Base-by-base conservation (phyloP, 2,888 invertebrate species). In the Eueremaeus valkanovi region DNA sequence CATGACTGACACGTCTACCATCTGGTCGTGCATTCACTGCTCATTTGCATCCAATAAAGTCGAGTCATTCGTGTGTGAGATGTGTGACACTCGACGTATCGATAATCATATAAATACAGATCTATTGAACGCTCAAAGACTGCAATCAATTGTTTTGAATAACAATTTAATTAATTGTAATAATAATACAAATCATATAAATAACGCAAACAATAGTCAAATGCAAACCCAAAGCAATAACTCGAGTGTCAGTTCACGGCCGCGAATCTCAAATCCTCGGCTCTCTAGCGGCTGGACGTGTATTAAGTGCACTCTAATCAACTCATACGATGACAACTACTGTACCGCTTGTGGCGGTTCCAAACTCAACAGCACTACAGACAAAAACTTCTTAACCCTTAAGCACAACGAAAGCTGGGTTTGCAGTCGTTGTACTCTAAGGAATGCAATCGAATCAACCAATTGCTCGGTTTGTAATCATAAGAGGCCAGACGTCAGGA, bases 261-360 rank as follows among this genome's bases (percentile, higher is more conserved):
- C 27, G 29, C 9, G 33, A 49, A 72, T 72, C 31, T 45, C 36
- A 51, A 36, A 36, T 11, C 36, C 36, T 36, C n/a, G n/a, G 36
- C 36, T 36, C n/a, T n/a, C 36, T 0, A 78, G 79, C 31, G 80
- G 80, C 66, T 95, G 95, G 95, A 88, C 91, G 18, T 95, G 95
- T 83, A 88, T 88, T 78, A 91, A 92, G 80, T 95, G 95, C 82
- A 95, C 95, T 1, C 85, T 94, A 76, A 87, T 92, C 31, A 95
- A 95, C 84, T 88, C 89, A 24, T 85, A 87, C 0, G 85, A 87
- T 29, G 88, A 89, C 0, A 86, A 88, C 77, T 89, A 89, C 0
- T 95, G 95, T 83, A 90, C 90, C 16, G 93, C 92, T 0, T 95
- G 95, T 83, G 92, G 92, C 55, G 92, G 92, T n/a, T 90, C 92